Base-by-base conservation (phyloP, 1,140 invertebrate species). In the Pinna nobilis region DNA sequence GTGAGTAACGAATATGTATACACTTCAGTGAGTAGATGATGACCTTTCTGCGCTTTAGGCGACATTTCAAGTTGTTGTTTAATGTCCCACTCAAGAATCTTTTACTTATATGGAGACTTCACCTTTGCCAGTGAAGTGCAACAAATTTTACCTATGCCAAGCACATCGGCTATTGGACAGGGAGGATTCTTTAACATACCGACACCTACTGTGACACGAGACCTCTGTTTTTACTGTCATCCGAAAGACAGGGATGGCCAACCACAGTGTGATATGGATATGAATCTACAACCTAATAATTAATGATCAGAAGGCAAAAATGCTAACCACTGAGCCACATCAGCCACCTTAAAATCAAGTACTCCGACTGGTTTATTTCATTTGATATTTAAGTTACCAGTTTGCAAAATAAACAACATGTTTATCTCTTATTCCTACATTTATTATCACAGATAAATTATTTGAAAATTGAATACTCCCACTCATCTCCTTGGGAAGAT, bases 1-100 rank as follows among this genome's bases (percentile, higher is more conserved):
- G 92, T 92, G 89, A 82, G 77, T 78, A 30, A 39, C 18, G 20
- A 53, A 11, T 18, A 13, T 20, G 11, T 53, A 15, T 20, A 32
- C 3, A n/a, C 4, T 32, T 35, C 18, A 18, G 4, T 49, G 0
- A 25, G 3, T 15, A 32, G 28, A 3, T 11, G 13, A 30, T 51
- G 13, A 3, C 15, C 6, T 28, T 4, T 41, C 6, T 6, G 18
- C n/a, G 1, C 13, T 4, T 33, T 3, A 35, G n/a, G 28, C 5
- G 3, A 18, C 47, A 25, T 33, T 35, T n/a, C n/a, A n/a, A n/a
- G n/a, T n/a, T n/a, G n/a, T n/a, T n/a, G n/a, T n/a, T n/a, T n/a
- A n/a, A n/a, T n/a, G n/a, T n/a, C n/a, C n/a, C n/a, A n/a, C n/a
- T n/a, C n/a, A n/a, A n/a, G n/a, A n/a, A n/a, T n/a, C n/a, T n/a